Evolutionary conservation across 2,888 invertebrate species (phyloP).

Genomic region (Desoria tigrina): DNA sequence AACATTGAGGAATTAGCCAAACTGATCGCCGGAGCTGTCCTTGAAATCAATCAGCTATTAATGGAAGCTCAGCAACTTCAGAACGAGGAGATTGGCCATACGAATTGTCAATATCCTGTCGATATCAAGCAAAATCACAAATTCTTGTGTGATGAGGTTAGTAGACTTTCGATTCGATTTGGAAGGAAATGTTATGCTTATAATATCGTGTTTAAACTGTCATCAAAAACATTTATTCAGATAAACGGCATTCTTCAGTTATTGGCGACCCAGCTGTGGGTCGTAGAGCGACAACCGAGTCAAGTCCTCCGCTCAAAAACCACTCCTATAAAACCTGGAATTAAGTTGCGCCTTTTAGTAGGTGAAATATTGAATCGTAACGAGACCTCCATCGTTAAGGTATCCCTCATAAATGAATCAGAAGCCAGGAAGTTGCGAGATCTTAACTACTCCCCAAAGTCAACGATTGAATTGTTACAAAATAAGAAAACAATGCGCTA

Average conservation of each 20-base stretch:
- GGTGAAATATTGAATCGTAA: conserved; percentile 1
- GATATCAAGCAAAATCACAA: background rate
- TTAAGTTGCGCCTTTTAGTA: conserved; percentile 1
- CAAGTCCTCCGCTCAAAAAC: conserved; percentile 17
- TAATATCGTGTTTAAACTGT: no score
- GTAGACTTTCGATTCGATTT: background rate
- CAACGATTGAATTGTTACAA: background rate
- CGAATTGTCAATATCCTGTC: background rate
- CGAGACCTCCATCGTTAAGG: background rate
- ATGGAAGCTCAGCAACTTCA: background rate
- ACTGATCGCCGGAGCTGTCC: background rate
- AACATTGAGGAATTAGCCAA: background rate
- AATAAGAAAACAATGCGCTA: conserved; percentile 16
- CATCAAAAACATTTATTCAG: background rate
- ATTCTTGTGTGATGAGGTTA: background rate
- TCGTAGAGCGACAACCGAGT: conserved; percentile 24
- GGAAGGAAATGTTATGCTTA: background rate
- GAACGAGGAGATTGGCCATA: background rate
- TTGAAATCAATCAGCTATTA: background rate
- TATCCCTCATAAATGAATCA: conserved; percentile 13
- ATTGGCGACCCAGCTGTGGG: background rate
- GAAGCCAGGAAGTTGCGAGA: conserved; percentile 7
- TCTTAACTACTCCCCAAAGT: conserved; percentile 10
- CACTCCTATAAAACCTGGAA: conserved; percentile 4
- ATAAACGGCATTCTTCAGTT: background rate